Base-by-base conservation (phyloP, 2,888 invertebrate species). In the Caprella mutica region DNA sequence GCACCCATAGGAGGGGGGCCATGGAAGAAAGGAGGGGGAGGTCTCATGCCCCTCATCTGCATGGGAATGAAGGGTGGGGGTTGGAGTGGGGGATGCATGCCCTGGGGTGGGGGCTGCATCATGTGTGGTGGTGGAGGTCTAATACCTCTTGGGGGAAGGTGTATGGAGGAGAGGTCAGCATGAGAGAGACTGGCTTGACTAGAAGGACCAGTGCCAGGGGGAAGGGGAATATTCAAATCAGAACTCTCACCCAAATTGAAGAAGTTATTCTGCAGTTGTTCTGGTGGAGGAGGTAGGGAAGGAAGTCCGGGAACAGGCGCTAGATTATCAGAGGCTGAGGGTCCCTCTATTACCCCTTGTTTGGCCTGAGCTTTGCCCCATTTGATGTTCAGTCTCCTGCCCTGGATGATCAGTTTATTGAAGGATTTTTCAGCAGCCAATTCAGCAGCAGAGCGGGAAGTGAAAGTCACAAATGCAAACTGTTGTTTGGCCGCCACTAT, bases 311-410 rank as follows among this genome's bases (percentile, higher is more conserved):
- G 86, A 1, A 85, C 84, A 0, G 86, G 83, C 68, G 86, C 85
- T 55, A 83, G 65, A n/a, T 63, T 56, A 23, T 48, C 50, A 29
- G 55, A 55, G n/a, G 51, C 52, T 19, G 39, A 55, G n/a, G 48
- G 5, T 69, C 69, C 55, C 68, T 68, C 54, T 48, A 57, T 19
- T 53, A 26, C 66, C 3, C 76, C 76, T 61, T 81, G 79, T 46
- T 83, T 77, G 2, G 84, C 93, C 75, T 96, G 96, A 0, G 94
- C 92, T 69, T 91, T 84, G 0, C 97, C 97, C 98, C 98, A 98
- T 71, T 97, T 93, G 65, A 98, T 93, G n/a, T 91, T 91, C 2
- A 97, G 78, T 48, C 94, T 79, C 65, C 92, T 80, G 0, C 91
- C 91, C 33, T 86, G 86, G 29, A 84, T 72, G 58, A 84, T 83